Evolutionary conservation across 2,113 vertebrate genomes (phyloP).

Genomic region (Alaudala cheleensis): DNA sequence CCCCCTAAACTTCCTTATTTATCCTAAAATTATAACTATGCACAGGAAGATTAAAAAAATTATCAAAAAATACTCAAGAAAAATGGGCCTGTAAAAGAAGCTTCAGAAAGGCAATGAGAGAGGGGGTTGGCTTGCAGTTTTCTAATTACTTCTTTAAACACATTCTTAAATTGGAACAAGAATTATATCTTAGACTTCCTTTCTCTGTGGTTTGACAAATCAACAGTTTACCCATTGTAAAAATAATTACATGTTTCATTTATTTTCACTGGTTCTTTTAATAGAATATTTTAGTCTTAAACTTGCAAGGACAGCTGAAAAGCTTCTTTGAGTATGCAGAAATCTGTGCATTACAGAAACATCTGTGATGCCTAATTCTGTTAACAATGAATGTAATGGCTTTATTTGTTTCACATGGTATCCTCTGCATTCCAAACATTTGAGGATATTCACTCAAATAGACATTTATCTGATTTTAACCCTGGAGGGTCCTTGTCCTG

Average conservation of each 20-base stretch:
- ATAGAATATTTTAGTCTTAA: conserved; percentile 76
- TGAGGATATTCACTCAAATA: background rate
- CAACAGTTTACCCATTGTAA: conserved; percentile 72
- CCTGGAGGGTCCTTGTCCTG: background rate
- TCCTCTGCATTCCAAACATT: background rate
- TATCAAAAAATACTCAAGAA: background rate
- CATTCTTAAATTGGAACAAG: conserved; percentile 46
- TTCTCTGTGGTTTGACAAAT: conserved; percentile 68
- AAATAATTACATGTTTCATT: conserved; percentile 77
- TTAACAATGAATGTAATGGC: conserved; percentile 28
- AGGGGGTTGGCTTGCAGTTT: background rate
- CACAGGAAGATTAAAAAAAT: background rate
- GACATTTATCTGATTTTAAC: background rate
- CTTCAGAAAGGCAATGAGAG: background rate
- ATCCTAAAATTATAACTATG: background rate
- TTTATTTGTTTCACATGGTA: conserved; percentile 34
- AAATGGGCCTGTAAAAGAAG: conserved; percentile 6
- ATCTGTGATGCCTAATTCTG: conserved; percentile 55
- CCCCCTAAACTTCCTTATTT: background rate
- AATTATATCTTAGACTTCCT: conserved; percentile 65
- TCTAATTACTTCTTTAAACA: conserved; percentile 23
- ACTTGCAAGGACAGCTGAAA: conserved; percentile 70
- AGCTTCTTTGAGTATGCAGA: conserved; percentile 58
- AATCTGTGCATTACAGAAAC: conserved; percentile 34
- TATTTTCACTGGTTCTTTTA: conserved; percentile 76